Evolutionary conservation across 2,797 vertebrate species (phyloP), one percentile per base, ranked within the genome.

Genomic region (Neosilurus mollespiculum): DNA sequence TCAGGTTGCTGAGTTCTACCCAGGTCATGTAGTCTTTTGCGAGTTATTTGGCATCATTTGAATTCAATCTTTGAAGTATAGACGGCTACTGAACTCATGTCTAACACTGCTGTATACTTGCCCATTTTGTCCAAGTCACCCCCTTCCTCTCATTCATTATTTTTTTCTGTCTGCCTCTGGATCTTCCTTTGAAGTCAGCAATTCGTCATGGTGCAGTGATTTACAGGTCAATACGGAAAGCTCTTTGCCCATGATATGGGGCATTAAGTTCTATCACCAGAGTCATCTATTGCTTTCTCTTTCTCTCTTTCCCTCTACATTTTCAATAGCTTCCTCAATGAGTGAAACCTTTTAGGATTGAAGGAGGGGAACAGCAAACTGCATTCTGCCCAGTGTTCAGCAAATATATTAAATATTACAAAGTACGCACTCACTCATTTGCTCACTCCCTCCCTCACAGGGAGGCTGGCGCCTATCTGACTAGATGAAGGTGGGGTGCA

Each of bases 171-270:
- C 82, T 67, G 22, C 66, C 54, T 76, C 72, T 12, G 26, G n/a
- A 37, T 69, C 54, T 69, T 66, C 65, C 79, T 88, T 83, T 87
- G 86, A 86, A 86, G 84, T 88, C 67, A 24, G 65, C 66, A 67
- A 75, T 83, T 70, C 79, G 71, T 84, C 79, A 82, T 83, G 73
- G 69, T 79, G 58, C 54, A 82, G 56, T 71, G 81, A 82, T 81
- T 86, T 88, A 72, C 30, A 85, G 86, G 79, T 77, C 83, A 88
- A 83, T 84, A 86, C 69, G 67, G 61, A 80, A 72, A 69, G 80
- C 83, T 83, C 83, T 83, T 82, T 85, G 71, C 84, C 78, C 73
- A 64, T 64, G 73, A 85, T 79, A 59, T 37, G 81, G 56, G 81
- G 84, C 37, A 86, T 72, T 56, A 86, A 82, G 67, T 37, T 11